Evolutionary conservation across 1,140 invertebrate species (phyloP).

Genomic region (Augochlora pura): DNA sequence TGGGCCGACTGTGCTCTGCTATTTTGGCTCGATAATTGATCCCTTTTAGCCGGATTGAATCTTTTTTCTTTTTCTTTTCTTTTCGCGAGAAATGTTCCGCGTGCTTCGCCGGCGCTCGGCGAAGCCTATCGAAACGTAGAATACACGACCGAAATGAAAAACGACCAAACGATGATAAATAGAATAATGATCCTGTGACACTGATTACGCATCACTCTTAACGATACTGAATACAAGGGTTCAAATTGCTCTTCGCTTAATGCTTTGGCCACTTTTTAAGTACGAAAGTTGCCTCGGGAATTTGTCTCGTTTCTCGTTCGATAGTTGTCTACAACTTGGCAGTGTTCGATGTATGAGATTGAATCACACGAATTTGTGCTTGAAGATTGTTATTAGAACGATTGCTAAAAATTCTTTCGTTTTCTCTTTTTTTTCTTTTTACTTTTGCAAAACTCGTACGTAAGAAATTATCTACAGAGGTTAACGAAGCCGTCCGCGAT

Average conservation of each 20-base stretch:
- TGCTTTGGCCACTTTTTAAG: conserved; percentile 15
- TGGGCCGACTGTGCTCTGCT: conserved; percentile 3
- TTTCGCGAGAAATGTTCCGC: background rate
- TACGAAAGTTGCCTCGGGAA: background rate
- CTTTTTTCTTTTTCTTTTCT: background rate
- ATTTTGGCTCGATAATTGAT: background rate
- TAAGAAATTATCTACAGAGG: too few species aligned
- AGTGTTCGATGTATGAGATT: conserved; percentile 21
- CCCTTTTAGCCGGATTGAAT: background rate
- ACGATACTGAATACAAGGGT: background rate
- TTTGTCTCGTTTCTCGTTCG: background rate
- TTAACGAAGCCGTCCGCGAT: background rate
- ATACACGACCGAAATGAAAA: background rate
- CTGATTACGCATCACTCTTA: too few species aligned
- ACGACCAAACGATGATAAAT: background rate
- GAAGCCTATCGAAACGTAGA: background rate
- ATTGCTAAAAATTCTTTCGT: too few species aligned
- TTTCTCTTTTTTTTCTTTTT: too few species aligned
- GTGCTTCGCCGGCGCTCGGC: background rate
- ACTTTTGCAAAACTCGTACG: too few species aligned
- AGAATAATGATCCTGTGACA: too few species aligned
- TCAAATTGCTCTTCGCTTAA: background rate
- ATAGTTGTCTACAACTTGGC: conserved; percentile 14
- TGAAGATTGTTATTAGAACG: background rate
- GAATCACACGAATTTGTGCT: conserved; percentile 15